Evolutionary conservation across 2,797 vertebrate genomes (phyloP), one percentile per base, ranked within the genome.

Genomic region (Sebastes minor): DNA sequence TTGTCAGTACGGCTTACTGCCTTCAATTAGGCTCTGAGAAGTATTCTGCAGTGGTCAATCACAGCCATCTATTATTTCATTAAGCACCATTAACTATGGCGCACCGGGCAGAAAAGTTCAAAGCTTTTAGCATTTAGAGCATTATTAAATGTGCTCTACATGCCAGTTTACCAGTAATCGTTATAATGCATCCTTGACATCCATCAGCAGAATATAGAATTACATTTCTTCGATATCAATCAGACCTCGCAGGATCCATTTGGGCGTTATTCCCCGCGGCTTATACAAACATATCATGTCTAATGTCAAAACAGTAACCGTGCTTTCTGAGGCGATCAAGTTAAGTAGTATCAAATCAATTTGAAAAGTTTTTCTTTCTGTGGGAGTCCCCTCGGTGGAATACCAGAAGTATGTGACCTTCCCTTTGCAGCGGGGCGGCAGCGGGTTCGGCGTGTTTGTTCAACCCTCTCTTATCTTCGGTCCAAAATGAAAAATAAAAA

Each of bases 11-110:
- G 30, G 38, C 74, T 72, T 42, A 22, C 63, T 76, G 76, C 74
- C 88, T 86, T 82, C 55, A 83, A 70, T 86, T 72, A 74, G 53
- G n/a, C 68, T 79, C 60, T 73, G 42, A 80, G 61, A 81, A 84
- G 53, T 38, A 32, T 71, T 87, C 60, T 82, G 64, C 56, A 70
- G 64, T 80, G 77, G 77, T 90, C 90, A 84, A 85, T 92, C 86
- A 78, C 65, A 78, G 62, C 81, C 82, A 79, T 92, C 74, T 87
- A 72, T 93, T 91, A 93, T 93, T 91, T 92, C 78, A 90, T 93
- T 92, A 91, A 70, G 76, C 64, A 53, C 86, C 89, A 89, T 92
- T 93, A 90, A 88, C 85, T 81, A 78, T 56, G 75, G 67, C 20
- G 32, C 76, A 81, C 38, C 11, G 42, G 78, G 76, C 69, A 53